These are phyloP conservation scores for Tyrannus savana DNA, from an alignment of 2,113 vertebrate species.

Conservation along the genomic window DNA sequence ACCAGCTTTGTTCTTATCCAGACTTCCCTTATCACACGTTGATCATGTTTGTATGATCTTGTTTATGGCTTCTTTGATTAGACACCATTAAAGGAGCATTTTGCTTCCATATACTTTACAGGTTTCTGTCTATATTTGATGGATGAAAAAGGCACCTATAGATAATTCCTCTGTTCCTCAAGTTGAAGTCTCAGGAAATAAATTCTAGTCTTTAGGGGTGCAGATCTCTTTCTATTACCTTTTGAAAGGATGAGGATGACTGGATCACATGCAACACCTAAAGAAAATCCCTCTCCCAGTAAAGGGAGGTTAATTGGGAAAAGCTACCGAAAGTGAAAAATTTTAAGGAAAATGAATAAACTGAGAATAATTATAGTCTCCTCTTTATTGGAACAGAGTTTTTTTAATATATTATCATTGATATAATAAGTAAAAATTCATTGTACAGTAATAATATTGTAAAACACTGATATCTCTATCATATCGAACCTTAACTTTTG, in stretches of 20 bases:
- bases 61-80: not conserved
- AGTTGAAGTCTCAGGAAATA: not conserved
- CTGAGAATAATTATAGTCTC: not conserved
- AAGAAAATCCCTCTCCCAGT: not conserved
- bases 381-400: not conserved
- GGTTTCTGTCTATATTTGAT: not conserved
- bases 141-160: not conserved
- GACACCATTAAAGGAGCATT: not conserved
- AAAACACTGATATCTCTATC: not conserved
- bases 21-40: rapidly evolving
- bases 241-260: not conserved
- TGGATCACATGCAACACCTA: not conserved
- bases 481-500: not conserved
- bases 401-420: not conserved
- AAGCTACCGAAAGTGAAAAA: not conserved
- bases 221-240: not conserved
- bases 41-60: not conserved
- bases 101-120: not conserved
- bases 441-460: not conserved
- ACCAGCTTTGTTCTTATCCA: not conserved
- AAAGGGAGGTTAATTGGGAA: not conserved
- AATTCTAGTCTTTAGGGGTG: not conserved
- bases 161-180: not conserved
- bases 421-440: not conserved
- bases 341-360: not conserved